Percentiles rank a stretch among this genome's conserved stretches.
These are phyloP conservation scores for Megalonaias nervosa DNA, from an alignment of 1,140 invertebrate genomes.

Conservation along the genomic window DNA sequence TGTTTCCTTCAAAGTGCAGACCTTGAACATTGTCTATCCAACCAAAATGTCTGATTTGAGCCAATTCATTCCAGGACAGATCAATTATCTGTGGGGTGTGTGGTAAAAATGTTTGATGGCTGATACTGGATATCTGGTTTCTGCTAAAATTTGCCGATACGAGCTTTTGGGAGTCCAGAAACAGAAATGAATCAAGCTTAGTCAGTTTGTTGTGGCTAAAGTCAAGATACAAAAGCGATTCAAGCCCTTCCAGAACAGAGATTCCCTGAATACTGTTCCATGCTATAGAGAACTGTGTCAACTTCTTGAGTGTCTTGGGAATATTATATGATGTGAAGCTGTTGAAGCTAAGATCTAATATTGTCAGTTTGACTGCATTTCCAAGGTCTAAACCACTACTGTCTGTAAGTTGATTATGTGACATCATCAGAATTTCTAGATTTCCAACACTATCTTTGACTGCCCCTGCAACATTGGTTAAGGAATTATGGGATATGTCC, in stretches of 20 bases:
- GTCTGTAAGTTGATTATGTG: constrained; percentile 15
- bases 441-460: constrained; percentile 28
- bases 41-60: constrained; percentile 20
- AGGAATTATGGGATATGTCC: constrained; percentile 23
- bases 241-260: constrained; percentile 5
- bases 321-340: constrained; percentile 18
- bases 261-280: too few relatives aligned
- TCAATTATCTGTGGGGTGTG: constrained; percentile 24
- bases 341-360: constrained; percentile 25
- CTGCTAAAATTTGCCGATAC: constrained; percentile 9
- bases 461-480: constrained; percentile 6
- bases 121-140: constrained; percentile 16
- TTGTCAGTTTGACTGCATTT: constrained; percentile 7
- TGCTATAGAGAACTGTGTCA: background rate
- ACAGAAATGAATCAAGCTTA: constrained; percentile 16
- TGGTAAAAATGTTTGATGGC: constrained; percentile 26
- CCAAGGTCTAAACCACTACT: constrained; percentile 13
- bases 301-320: constrained; percentile 1
- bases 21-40: constrained; percentile 10
- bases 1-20: constrained; percentile 12
- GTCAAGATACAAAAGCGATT: constrained; percentile 1
- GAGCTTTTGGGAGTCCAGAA: constrained; percentile 25
- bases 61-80: constrained; percentile 15
- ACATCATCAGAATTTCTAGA: constrained; percentile 8
- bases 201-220: constrained; percentile 20